These are phyloP conservation scores for Osedax fenrisi DNA, from an alignment of 2,888 invertebrate genomes.

Conservation along the genomic window DNA sequence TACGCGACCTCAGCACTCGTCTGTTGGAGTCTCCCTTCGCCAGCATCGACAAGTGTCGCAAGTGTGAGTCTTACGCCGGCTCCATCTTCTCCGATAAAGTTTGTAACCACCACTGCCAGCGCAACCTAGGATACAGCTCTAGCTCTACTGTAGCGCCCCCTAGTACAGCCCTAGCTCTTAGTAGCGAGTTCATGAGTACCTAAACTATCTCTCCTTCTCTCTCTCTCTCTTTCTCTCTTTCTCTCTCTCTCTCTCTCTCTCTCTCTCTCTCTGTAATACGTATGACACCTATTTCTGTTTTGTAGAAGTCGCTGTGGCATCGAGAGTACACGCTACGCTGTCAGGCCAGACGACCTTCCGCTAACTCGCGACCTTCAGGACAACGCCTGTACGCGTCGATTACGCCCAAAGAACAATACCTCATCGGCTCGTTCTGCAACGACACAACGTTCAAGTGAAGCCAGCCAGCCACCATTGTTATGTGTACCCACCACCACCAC, in stretches of 20 bases:
- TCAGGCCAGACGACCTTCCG: neutral
- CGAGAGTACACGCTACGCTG: neutral
- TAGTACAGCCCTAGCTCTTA: too few species aligned
- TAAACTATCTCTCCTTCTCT: too few species aligned
- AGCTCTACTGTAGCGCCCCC: too few species aligned
- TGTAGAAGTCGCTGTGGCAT: neutral
- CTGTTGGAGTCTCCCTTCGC: neutral
- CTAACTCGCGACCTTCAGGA: neutral
- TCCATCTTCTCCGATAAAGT: neutral
- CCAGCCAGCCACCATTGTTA: too few species aligned
- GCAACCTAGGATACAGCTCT: too few species aligned
- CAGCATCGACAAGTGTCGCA: neutral
- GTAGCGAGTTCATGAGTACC: too few species aligned
- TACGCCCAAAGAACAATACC: neutral
- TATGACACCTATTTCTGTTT: neutral
- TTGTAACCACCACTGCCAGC: too few species aligned
- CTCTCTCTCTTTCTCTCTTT: too few species aligned
- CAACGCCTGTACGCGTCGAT: neutral
- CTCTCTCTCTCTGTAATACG: too few species aligned
- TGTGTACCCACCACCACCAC: too few species aligned
- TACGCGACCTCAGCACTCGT: neutral
- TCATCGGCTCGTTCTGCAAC: neutral
- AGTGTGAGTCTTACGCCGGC: neutral
- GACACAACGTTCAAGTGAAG: neutral
- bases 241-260: too few species aligned